Evolutionary conservation across 2,888 invertebrate genomes (phyloP).

Genomic region (Drosophila bunnanda): DNA sequence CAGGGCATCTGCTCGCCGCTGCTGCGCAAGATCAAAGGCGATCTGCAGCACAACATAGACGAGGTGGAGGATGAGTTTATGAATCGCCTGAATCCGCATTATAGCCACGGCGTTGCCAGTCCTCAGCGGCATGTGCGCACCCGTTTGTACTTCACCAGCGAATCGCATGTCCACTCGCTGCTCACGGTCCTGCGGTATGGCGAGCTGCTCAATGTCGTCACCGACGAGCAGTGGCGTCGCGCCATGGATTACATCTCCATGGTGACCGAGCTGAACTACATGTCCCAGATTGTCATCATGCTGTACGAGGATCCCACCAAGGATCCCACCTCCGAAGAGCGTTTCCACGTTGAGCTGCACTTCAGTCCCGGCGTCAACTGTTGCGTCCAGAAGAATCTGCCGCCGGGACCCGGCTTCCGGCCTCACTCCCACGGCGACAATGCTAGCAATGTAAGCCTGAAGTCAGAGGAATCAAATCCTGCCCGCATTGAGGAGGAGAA

Average conservation of each 20-base stretch:
- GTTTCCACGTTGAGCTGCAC: constrained; percentile 99
- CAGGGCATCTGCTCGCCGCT: constrained; percentile 99
- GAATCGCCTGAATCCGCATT: constrained; percentile 97
- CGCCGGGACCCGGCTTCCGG: constrained; percentile 96
- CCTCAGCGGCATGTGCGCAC: constrained; percentile 99
- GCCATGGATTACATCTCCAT: constrained; percentile 99
- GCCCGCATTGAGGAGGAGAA: constrained; percentile 91
- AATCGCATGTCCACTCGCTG: constrained; percentile 99
- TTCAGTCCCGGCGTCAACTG: constrained; percentile 99
- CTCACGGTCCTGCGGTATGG: constrained; percentile 97
- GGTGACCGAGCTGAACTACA: constrained; percentile 99
- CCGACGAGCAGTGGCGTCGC: constrained; percentile 98
- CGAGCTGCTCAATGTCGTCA: constrained; percentile 92
- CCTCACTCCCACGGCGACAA: constrained; percentile 94
- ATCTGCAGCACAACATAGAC: constrained; percentile 96
- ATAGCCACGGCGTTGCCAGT: constrained; percentile 98
- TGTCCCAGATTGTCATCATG: constrained; percentile 99
- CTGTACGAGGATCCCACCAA: constrained; percentile 99
- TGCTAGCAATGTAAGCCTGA: constrained; percentile 82
- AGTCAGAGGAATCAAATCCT: constrained; percentile 88
- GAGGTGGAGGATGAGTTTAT: constrained; percentile 97
- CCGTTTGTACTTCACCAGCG: constrained; percentile 99
- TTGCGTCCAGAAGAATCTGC: constrained; percentile 96
- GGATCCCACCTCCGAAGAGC: constrained; percentile 94
- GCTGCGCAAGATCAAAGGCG: constrained; percentile 96